Evolutionary conservation across 2,888 invertebrate genomes (phyloP), one percentile per base, ranked within the genome.

Genomic region (Notocelia uddmanniana): DNA sequence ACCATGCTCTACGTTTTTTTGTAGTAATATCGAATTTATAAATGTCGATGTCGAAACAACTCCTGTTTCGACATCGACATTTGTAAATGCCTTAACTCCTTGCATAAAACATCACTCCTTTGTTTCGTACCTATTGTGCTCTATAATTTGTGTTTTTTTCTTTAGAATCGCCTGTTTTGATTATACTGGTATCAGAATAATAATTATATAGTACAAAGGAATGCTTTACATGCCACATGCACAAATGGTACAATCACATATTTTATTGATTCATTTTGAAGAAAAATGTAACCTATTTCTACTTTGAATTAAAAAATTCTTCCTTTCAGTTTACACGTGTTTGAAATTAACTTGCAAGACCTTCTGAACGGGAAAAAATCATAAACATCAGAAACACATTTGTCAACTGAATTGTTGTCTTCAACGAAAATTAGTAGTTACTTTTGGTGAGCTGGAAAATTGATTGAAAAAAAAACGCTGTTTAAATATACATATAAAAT

Each of bases 71-170:
- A 63, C 31, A 50, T 63, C 50, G 63, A 64, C 63, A 52, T 64
- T 52, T 64, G 37, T 34, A 21, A 52, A 52, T 19, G 31, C 18
- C 31, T 54, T 57, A 57, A 55, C 41, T 57, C 19, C 55, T 23
- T 58, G 59, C 52, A 67, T 67, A 19, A 69, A 48, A 54, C 13
- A 67, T 34, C 31, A 45, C n/a, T 31, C 11, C 52, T 59, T 60
- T 59, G 45, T 67, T 55, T 54, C 31, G 21, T 54, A 54, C 11
- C 21, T 13, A 18, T 58, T 41, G 10, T 41, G 21, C 66, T 21
- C 66, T 71, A 31, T 71, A 67, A 67, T 67, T 66, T 71, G 37
- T 19, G 23, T n/a, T 19, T 34, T 31, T 57, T 64, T 26, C 45
- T 57, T 66, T 41, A 15, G 41, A 68, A 18, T 15, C 6, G n/a